Evolutionary conservation across 2,113 vertebrate species (phyloP), one percentile per base, ranked within the genome.

Genomic region (Syngnathoides biaculeatus): DNA sequence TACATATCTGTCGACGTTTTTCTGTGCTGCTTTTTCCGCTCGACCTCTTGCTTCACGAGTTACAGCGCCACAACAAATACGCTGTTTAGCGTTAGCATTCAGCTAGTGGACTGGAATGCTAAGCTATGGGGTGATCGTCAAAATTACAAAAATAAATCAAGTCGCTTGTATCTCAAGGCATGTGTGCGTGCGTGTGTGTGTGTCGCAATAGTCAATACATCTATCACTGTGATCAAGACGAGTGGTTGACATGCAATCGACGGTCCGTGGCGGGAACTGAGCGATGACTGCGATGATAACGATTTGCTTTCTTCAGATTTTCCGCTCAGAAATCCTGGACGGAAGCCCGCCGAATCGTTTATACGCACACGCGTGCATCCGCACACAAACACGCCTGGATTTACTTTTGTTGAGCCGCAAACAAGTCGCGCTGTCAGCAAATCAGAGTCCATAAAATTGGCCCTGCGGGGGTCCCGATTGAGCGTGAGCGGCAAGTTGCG

Each of bases 211-310:
- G 84, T 84, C 82, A 79, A 76, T 78, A 66, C 47, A 68, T 69
- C 68, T 45, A 62, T 79, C 69, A 69, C 26, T 12, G 48, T 57
- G 69, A 81, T 72, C 65, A 68, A 78, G 7, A 19, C 26, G 67
- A 61, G 35, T 61, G 19, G 60, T 35, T 71, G 60, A 67, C 47
- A 43, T 73, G 74, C 64, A 67, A 72, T n/a, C 77, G 79, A 81
- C 81, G 72, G 45, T 79, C 80, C 74, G 77, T 30, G 74, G 65
- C 39, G 67, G 10, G 68, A 72, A 64, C 80, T 64, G 75, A 64
- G 66, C 3, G n/a, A 76, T 79, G 82, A 85, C 81, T 79, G 81
- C n/a, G n/a, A n/a, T n/a, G 72, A 30, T 78, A 64, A 84, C 79
- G 78, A 66, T 74, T 73, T 52, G 72, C 24, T 53, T 60, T 60